Evolutionary conservation across 2,888 invertebrate species (phyloP), one percentile per base, ranked within the genome.

Genomic region (Ochropleura leucogaster): DNA sequence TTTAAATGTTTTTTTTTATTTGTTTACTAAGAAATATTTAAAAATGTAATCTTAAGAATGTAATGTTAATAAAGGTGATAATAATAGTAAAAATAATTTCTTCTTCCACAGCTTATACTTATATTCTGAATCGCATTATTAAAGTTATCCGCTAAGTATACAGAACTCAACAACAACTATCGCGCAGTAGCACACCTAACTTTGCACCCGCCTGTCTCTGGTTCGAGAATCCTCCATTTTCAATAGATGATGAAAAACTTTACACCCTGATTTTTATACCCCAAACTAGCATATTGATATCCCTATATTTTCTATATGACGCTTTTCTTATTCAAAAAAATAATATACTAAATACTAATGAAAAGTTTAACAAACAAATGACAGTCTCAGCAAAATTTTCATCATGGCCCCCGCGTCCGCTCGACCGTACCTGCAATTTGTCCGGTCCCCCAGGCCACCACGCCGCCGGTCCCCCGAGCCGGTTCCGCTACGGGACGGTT

Each of bases 351-450:
- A 77, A 59, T 18, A 46, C 8, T 6, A 51, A 55, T 0, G 12
- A 53, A 70, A 67, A 53, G 6, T 53, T 49, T 53, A 44, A 57
- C 57, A 72, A 64, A 62, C 16, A 68, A 59, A 42, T 60, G 42
- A 30, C 18, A 49, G 66, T 66, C 63, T 66, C 57, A 62, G 46
- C 57, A 51, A 49, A 42, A 72, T 18, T n/a, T 49, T 18, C 46
- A 66, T 53, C 42, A 74, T 85, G 80, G 85, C 67, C 30, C 55
- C 69, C 64, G 42, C 75, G 62, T 46, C 20, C 72, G 68, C 64
- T 67, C 55, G 47, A 74, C 68, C 47, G 75, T 81, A 80, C 86
- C 85, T 85, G 82, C 84, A 86, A 85, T 85, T 86, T 86, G 87
- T 81, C 83, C 79, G 82, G 87, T 72, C 80, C 85, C 86, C 64